Percentiles rank a stretch among this genome's conserved stretches.
Evolutionary conservation across 1,140 invertebrate genomes (phyloP).

Genomic region (Hypsibius dujardini): DNA sequence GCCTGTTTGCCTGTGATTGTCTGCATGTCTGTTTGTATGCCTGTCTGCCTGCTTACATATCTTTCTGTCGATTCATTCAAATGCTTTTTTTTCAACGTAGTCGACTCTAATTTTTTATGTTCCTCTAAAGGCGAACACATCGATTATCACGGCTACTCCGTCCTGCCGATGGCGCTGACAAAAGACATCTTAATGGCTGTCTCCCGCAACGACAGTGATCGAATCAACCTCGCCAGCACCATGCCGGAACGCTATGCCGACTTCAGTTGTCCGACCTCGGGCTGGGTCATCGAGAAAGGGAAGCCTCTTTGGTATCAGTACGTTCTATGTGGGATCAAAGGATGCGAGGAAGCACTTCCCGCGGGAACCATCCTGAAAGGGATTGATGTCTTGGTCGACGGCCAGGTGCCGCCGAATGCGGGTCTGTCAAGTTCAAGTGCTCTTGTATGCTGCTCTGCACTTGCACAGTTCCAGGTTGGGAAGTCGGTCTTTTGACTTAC

Average conservation of each 20-base stretch:
- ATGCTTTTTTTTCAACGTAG: background rate
- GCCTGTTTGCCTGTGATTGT: too few relatives aligned
- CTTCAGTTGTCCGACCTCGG: background rate
- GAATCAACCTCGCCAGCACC: constrained; percentile 26
- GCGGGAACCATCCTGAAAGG: constrained; percentile 36
- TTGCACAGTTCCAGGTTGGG: too few relatives aligned
- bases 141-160: constrained; percentile 92
- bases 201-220: constrained; percentile 31
- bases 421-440: constrained; percentile 94
- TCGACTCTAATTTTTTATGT: background rate
- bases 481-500: too few relatives aligned
- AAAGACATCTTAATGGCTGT: constrained; percentile 71
- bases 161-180: constrained; percentile 90
- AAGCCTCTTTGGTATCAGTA: constrained; percentile 86
- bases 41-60: background rate
- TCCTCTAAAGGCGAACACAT: constrained; percentile 63
- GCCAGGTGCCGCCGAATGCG: constrained; percentile 68
- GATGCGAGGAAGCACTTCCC: constrained; percentile 49
- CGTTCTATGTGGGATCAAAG: constrained; percentile 75
- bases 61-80: constrained; percentile 7
- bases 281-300: constrained; percentile 32
- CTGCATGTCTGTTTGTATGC: background rate
- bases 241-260: background rate
- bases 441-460: constrained; percentile 71
- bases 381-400: constrained; percentile 55